Evolutionary conservation across 2,797 vertebrate species (phyloP).

Genomic region (Aphelocoma californica): DNA sequence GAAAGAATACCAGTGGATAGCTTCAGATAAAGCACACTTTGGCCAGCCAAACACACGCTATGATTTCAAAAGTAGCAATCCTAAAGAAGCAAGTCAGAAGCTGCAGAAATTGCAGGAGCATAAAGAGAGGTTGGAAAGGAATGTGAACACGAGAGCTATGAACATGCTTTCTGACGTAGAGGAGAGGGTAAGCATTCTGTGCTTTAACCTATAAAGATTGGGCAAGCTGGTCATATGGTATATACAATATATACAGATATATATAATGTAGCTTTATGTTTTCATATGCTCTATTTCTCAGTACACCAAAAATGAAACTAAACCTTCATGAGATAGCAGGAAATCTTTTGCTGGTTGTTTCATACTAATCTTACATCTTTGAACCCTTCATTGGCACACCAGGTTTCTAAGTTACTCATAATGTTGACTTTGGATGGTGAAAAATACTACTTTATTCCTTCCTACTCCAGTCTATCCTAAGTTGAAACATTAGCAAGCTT

Average conservation of each 20-base stretch:
- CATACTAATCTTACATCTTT: background rate
- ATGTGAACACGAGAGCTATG: constrained; percentile 89
- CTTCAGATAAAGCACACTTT: constrained; percentile 85
- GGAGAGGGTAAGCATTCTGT: constrained; percentile 81
- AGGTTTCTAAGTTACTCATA: background rate
- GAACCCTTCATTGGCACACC: background rate
- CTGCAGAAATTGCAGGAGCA: constrained; percentile 87
- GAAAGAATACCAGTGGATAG: constrained; percentile 91
- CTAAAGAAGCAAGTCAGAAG: constrained; percentile 83
- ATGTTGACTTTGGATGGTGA: background rate
- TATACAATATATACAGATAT: background rate
- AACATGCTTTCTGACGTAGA: constrained; percentile 89
- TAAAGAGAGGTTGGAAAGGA: constrained; percentile 84
- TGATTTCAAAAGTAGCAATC: constrained; percentile 89
- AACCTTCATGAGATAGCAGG: background rate
- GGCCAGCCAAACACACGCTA: constrained; percentile 89
- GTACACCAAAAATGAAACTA: background rate
- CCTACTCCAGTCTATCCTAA: background rate
- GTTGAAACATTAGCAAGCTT: background rate
- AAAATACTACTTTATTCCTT: background rate
- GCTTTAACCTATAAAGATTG: background rate
- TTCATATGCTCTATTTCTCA: background rate
- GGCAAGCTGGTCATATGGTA: background rate
- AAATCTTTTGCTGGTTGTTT: background rate
- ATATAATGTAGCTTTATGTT: background rate